Evolutionary conservation across 2,888 invertebrate species (phyloP).

Genomic region (Xestia ashworthii): DNA sequence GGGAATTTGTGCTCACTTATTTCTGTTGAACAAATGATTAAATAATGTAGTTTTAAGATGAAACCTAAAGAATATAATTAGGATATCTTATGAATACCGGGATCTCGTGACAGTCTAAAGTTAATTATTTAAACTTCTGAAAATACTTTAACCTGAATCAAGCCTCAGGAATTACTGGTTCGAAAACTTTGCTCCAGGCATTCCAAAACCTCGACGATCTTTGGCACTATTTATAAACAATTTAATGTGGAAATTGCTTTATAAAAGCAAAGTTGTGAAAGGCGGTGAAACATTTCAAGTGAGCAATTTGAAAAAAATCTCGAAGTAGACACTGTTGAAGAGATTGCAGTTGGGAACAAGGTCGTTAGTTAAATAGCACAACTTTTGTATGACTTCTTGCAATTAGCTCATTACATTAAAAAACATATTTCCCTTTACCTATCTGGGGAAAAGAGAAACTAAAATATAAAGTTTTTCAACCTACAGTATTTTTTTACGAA

Average conservation of each 20-base stretch:
- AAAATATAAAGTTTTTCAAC: background rate
- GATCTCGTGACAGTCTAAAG: slow-evolving; percentile 1
- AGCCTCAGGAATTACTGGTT: slow-evolving; percentile 15
- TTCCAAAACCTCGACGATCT: slow-evolving; percentile 1
- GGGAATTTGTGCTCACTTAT: slow-evolving; percentile 16
- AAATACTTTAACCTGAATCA: slow-evolving; percentile 7
- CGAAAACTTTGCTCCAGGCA: slow-evolving; percentile 17
- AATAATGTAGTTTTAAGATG: background rate
- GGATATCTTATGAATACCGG: background rate
- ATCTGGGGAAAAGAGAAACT: slow-evolving; percentile 14
- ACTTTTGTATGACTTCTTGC: slow-evolving; percentile 55
- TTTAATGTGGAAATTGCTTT: slow-evolving; percentile 15
- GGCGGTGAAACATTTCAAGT: slow-evolving; percentile 35
- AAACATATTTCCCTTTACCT: background rate
- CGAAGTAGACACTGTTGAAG: slow-evolving; percentile 20
- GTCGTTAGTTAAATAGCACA: slow-evolving; percentile 43
- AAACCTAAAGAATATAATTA: too few relatives aligned
- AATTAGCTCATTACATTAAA: slow-evolving; percentile 54
- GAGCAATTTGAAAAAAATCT: slow-evolving; percentile 37
- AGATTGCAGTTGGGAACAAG: slow-evolving; percentile 23
- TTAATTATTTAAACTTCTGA: slow-evolving; percentile 21
- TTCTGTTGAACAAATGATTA: background rate
- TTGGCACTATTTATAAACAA: slow-evolving; percentile 25
- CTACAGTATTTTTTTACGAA: background rate
- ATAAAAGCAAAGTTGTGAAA: slow-evolving; percentile 27